phyloP scores from a whole-genome alignment of 92 coral and sea anemone genomes.

The Pocillopora meandrina region DNA sequence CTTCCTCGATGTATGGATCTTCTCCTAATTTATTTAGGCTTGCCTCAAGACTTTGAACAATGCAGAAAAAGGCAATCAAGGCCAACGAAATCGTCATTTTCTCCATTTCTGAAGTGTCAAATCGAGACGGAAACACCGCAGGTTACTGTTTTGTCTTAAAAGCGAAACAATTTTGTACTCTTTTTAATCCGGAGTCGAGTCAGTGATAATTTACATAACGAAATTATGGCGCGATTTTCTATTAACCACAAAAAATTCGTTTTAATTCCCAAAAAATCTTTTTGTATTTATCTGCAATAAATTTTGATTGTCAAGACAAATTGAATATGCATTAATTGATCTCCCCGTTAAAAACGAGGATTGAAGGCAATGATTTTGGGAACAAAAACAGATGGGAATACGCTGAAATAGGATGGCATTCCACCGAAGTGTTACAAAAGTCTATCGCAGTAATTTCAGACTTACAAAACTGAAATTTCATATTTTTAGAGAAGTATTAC shows the following conservation, averaged over 20 bases:
- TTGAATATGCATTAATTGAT: not conserved
- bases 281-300: not conserved
- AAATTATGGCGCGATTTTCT: not conserved
- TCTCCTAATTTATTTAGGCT: not conserved
- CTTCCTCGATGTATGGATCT: conserved; percentile 21
- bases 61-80: not conserved
- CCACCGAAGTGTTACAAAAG: too few relatives aligned
- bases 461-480: too few relatives aligned
- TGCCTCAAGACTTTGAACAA: not conserved
- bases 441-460: too few relatives aligned
- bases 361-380: too few relatives aligned
- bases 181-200: too few relatives aligned
- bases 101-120: not conserved
- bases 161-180: not conserved
- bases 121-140: not conserved
- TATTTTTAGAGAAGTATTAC: too few relatives aligned
- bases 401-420: too few relatives aligned
- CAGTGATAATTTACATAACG: too few relatives aligned
- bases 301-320: conserved; percentile 12
- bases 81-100: not conserved
- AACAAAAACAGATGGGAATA: too few relatives aligned
- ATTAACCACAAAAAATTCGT: not conserved
- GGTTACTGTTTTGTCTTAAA: not conserved
- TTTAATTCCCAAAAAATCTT: not conserved
- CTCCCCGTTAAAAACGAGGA: too few relatives aligned